phyloP scores from a whole-genome alignment of 2,797 vertebrate genomes.

The Caiman crocodilus region DNA sequence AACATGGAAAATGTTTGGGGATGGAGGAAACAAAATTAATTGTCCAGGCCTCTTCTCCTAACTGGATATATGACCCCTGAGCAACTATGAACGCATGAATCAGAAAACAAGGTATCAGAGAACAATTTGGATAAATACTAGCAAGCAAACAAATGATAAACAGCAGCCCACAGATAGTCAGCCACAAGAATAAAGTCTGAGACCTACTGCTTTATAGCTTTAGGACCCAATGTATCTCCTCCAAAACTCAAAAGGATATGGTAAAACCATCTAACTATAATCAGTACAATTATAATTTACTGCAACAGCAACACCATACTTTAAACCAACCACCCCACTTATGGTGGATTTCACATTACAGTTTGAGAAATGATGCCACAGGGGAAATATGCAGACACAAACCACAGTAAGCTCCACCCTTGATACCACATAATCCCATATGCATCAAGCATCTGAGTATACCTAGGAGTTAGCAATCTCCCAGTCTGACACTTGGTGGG shows the following conservation, averaged over 20 bases:
- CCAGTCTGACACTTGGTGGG: not conserved
- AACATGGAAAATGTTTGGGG: not conserved
- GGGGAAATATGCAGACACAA: not conserved
- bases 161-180: not conserved
- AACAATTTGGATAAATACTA: rapidly evolving
- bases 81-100: rapidly evolving
- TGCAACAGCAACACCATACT: not conserved
- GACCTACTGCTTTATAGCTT: not conserved
- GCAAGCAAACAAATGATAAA: not conserved
- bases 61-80: rapidly evolving
- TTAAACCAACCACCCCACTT: not conserved
- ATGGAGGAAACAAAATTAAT: not conserved
- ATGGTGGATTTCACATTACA: not conserved
- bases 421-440: not conserved
- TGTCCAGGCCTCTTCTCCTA: rapidly evolving
- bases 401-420: not conserved
- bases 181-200: not conserved
- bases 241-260: not conserved
- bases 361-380: not conserved
- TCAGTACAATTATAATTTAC: not conserved
- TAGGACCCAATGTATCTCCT: rapidly evolving
- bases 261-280: not conserved
- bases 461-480: not conserved
- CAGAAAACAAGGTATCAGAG: not conserved
- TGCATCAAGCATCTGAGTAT: rapidly evolving